Percentiles rank a stretch among this genome's conserved stretches.
Evolutionary conservation across 92 coral and sea anemone species (phyloP).

Genomic region (Galaxea fascicularis): DNA sequence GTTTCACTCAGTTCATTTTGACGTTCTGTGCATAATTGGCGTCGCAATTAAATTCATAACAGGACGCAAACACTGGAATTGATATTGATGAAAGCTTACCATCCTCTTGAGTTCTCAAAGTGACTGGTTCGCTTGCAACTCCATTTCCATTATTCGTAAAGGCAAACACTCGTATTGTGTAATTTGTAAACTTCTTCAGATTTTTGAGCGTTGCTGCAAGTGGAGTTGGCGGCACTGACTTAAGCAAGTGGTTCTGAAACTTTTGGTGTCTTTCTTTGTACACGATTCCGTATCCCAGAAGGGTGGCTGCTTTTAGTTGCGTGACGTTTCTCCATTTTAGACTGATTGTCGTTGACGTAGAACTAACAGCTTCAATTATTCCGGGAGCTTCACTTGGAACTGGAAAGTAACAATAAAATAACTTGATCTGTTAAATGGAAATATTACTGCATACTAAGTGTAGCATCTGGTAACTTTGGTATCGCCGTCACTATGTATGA

Average conservation of each 20-base stretch:
- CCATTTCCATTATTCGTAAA: slow-evolving; percentile 69
- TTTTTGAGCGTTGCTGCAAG: slow-evolving; percentile 19
- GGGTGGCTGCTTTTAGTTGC: background rate
- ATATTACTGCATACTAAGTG: too few species aligned
- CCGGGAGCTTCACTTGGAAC: slow-evolving; percentile 31
- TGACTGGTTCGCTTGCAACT: slow-evolving; percentile 26
- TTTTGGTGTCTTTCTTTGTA: slow-evolving; percentile 4
- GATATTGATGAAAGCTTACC: slow-evolving; percentile 36
- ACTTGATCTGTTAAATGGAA: too few species aligned
- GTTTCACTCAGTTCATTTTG: too few species aligned
- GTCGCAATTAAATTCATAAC: too few species aligned
- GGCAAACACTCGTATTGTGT: slow-evolving; percentile 59
- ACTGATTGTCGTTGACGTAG: background rate
- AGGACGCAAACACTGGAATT: too few species aligned
- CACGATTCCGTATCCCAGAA: slow-evolving; percentile 19
- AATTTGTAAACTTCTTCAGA: slow-evolving; percentile 54
- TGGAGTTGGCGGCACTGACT: slow-evolving; percentile 11
- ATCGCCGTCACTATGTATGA: too few species aligned
- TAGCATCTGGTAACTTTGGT: too few species aligned
- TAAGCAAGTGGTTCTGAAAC: background rate
- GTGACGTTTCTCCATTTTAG: slow-evolving; percentile 17
- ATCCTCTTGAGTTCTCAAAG: slow-evolving; percentile 62
- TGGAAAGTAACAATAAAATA: background rate
- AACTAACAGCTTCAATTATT: background rate
- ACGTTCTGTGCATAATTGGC: too few species aligned